A percentile compares a stretch with the other conserved stretches of the same genome.
phyloP scores from a whole-genome alignment of 2,797 vertebrate species.

The Rhinatrema bivittatum region DNA sequence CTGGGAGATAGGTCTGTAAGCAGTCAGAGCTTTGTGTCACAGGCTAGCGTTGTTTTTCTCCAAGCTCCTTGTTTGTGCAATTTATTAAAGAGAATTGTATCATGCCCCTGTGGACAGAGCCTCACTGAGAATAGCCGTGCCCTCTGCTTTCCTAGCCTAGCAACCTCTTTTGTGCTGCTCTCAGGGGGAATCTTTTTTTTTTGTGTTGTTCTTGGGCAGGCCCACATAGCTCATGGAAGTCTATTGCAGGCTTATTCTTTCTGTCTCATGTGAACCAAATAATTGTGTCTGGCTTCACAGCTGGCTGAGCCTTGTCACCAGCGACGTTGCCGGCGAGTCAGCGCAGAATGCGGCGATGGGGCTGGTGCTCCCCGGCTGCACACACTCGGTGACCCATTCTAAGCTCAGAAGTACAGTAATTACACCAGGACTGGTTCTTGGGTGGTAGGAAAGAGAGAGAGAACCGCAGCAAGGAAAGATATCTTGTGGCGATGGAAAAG shows the following conservation, averaged over 20 bases:
- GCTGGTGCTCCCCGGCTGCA: background rate
- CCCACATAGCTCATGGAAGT: no score
- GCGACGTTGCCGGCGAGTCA: background rate
- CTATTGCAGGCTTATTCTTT: conserved; percentile 2
- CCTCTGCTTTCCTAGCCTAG: conserved; percentile 33
- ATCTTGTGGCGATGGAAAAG: background rate
- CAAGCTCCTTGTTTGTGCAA: conserved; percentile 30
- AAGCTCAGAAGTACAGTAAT: background rate
- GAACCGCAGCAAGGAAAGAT: background rate
- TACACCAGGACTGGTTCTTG: background rate
- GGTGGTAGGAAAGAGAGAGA: background rate
- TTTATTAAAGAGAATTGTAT: conserved; percentile 11
- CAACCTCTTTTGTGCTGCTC: conserved; percentile 28
- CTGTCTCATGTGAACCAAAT: background rate
- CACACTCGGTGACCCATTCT: accelerated
- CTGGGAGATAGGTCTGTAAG: no score
- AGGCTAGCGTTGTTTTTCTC: no score
- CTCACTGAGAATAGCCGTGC: conserved; percentile 8
- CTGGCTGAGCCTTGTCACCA: background rate
- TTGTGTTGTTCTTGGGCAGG: conserved; percentile 3
- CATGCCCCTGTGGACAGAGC: conserved; percentile 8
- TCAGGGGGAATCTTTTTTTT: conserved; percentile 18
- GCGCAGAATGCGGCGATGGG: background rate
- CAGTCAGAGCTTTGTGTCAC: no score
- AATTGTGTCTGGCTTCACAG: background rate